Conservation (phyloP, 2,888 invertebrate genomes). For the Diaphora mendica region DNA sequence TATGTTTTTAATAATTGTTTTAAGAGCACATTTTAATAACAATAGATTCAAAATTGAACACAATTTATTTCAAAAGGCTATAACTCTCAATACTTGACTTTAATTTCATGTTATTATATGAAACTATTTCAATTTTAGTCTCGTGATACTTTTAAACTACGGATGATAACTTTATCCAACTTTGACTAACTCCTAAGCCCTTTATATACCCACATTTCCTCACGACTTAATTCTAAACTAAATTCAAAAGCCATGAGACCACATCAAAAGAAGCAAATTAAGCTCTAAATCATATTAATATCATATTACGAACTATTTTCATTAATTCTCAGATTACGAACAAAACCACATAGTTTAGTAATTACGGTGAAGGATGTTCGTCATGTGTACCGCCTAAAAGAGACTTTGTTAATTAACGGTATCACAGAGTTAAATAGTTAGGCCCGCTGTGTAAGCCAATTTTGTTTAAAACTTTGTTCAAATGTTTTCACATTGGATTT, state of each 20-base stretch:
- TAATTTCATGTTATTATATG: neutral
- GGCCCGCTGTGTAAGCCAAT: conserved; percentile 9
- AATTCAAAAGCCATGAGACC: conserved; percentile 8
- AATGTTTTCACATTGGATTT: conserved; percentile 14
- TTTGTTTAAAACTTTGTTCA: conserved; percentile 18
- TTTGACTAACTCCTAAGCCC: neutral
- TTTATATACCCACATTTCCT: neutral
- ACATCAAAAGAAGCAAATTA: conserved; percentile 14
- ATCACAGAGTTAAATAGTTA: conserved; percentile 27
- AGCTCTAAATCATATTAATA: conserved; percentile 20
- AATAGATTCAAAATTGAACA: too few species aligned
- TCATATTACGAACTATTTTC: conserved; percentile 20
- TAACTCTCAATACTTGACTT: neutral
- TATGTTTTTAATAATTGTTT: too few species aligned
- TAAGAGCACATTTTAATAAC: too few species aligned
- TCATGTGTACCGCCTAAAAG: conserved; percentile 15
- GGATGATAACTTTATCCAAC: neutral
- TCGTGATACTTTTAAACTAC: neutral
- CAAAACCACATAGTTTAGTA: conserved; percentile 28
- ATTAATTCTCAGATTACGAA: conserved; percentile 23
- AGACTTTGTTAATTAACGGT: conserved; percentile 43
- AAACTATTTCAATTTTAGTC: neutral
- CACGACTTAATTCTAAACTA: neutral
- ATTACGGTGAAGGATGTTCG: conserved; percentile 23
- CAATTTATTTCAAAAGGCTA: too few species aligned